Percentiles rank a stretch among this genome's conserved stretches.
These are phyloP conservation scores for Caenorhabditis auriculariae DNA, from an alignment of 2,888 invertebrate genomes.

Conservation along the genomic window DNA sequence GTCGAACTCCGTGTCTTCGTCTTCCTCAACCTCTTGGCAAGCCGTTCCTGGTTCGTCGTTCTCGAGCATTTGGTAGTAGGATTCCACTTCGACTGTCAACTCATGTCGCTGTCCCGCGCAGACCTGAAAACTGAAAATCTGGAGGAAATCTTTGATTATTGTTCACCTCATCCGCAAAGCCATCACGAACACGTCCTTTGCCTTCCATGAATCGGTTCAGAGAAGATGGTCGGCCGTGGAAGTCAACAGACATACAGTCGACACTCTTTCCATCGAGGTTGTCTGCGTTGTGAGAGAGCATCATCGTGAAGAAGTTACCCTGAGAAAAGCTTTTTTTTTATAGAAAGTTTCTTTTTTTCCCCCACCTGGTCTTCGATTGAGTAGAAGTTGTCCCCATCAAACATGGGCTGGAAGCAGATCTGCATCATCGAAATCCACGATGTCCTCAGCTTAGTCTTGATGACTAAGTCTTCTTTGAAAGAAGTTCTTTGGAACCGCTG, in stretches of 20 bases:
- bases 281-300: constrained; percentile 56
- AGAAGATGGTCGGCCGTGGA: constrained; percentile 60
- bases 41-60: constrained; percentile 60
- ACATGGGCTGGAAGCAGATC: constrained; percentile 60
- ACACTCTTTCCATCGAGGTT: constrained; percentile 51
- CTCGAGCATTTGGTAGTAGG: constrained; percentile 56
- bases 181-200: constrained; percentile 56
- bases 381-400: constrained; percentile 48
- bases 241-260: constrained; percentile 61
- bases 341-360: neutral
- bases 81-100: constrained; percentile 54
- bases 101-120: constrained; percentile 58
- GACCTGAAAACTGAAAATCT: constrained; percentile 31
- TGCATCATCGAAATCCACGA: constrained; percentile 61
- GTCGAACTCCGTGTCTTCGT: constrained; percentile 58
- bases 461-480: constrained; percentile 54
- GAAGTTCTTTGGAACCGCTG: constrained; percentile 57
- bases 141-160: neutral
- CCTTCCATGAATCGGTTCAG: constrained; percentile 60
- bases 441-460: constrained; percentile 51
- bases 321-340: constrained; percentile 10
- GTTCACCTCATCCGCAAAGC: constrained; percentile 53
- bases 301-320: constrained; percentile 60
- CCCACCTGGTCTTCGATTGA: constrained; percentile 52
- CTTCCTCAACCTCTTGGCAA: constrained; percentile 54